Conservation (phyloP, 2,797 vertebrate genomes). For the Buphagus erythrorhynchus region DNA sequence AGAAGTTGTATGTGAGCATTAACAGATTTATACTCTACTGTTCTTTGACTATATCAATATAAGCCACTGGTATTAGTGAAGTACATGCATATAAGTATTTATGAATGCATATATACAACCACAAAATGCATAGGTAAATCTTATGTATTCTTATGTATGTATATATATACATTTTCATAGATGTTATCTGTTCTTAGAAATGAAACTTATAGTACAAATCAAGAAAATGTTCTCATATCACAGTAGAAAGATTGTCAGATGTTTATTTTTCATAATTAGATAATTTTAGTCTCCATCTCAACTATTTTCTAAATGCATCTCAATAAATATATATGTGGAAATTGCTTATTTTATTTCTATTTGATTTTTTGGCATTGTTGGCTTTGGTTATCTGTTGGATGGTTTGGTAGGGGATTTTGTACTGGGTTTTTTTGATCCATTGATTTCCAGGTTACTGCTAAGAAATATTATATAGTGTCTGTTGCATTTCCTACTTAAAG, state of each 20-base stretch:
- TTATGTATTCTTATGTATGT: not conserved
- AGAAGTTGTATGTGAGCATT: not conserved
- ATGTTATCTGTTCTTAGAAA: not conserved
- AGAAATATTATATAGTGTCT: slow-evolving; percentile 18
- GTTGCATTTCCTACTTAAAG: slow-evolving; percentile 2
- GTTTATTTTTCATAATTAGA: not conserved
- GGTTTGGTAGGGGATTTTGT: not conserved
- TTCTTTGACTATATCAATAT: not conserved
- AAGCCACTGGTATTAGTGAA: not conserved
- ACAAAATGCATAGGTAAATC: not conserved
- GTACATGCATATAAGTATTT: not conserved
- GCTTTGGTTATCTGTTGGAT: not conserved
- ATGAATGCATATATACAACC: not conserved
- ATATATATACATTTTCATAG: not conserved
- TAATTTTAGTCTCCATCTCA: not conserved
- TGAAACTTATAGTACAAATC: not conserved
- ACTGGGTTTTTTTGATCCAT: not conserved
- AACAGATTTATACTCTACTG: not conserved
- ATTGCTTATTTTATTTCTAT: not conserved
- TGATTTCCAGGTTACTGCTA: not conserved
- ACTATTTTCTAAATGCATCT: not conserved
- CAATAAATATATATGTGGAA: not conserved
- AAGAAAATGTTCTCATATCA: not conserved
- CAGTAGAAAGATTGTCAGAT: not conserved
- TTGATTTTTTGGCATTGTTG: not conserved